Evolutionary conservation across 2,797 vertebrate genomes (phyloP), one percentile per base, ranked within the genome.

Genomic region (Gadopsis marmoratus): DNA sequence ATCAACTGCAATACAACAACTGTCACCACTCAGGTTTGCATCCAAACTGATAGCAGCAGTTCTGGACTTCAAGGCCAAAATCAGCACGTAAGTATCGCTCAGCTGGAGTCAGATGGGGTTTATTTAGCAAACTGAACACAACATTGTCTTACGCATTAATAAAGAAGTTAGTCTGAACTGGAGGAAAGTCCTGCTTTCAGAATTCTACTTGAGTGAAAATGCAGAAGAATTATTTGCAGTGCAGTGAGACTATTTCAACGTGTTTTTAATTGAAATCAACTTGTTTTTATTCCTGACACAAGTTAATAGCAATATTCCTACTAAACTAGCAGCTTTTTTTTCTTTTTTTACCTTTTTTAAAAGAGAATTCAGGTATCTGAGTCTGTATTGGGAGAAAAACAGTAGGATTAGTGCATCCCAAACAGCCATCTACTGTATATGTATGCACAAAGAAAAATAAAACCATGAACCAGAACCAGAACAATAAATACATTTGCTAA

Each of bases 11-110:
- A 58, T 48, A 39, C 35, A 55, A 55, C 12, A 51, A 4, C 50
- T 84, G 37, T 89, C 66, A 88, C 26, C 43, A 0, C 45, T 0
- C 70, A 97, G 96, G 87, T 97, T 97, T 94, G 96, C 96, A 12
- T 95, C 96, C 7, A 97, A 95, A 80, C 87, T 97, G 68, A 97
- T 97, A 0, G 95, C 95, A n/a, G 96, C 95, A 1, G 94, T 97
- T 39, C 86, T 97, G 81, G 96, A 97, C 80, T 97, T 97, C 87
- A 97, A 95, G 84, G 92, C 93, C 85, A 94, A 93, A 91, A 88
- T 96, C 64, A 94, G 94, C 78, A 93, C 71, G 96, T 96, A 71
- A 94, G 95, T 78, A 26, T n/a, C 14, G n/a, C 23, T n/a, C n/a
- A 7, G 8, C 37, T 41, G 16, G 2, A n/a, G n/a, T n/a, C n/a